Evolutionary conservation across 2,113 vertebrate genomes (phyloP).

Genomic region (Grallaria varia): DNA sequence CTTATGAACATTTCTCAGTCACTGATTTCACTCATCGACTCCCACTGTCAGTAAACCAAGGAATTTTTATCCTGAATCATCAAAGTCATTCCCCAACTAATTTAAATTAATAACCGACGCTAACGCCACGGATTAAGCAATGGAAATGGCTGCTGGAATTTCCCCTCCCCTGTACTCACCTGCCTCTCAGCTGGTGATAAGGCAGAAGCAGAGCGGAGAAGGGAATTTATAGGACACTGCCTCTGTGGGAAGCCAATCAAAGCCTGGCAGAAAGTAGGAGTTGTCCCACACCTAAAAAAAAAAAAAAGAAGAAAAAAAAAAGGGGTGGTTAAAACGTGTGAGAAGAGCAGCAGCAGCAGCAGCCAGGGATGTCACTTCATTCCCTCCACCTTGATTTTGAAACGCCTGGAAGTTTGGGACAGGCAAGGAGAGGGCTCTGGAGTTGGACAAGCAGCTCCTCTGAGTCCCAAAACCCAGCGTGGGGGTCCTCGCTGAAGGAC

Average conservation of each 20-base stretch:
- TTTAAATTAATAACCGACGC: neutral
- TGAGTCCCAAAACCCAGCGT: neutral
- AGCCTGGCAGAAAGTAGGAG: constrained; percentile 45
- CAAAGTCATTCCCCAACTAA: neutral
- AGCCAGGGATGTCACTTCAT: neutral
- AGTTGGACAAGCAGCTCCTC: neutral
- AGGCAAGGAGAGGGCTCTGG: neutral
- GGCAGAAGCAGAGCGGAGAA: neutral
- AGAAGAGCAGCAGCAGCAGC: neutral
- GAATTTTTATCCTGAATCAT: neutral
- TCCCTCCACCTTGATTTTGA: neutral
- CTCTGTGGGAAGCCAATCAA: constrained; percentile 66
- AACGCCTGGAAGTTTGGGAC: neutral
- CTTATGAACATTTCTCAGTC: neutral
- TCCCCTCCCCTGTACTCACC: constrained; percentile 40
- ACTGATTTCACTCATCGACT: neutral
- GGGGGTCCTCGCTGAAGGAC: neutral
- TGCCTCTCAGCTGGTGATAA: neutral
- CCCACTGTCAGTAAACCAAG: neutral
- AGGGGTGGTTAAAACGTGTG: too few relatives aligned
- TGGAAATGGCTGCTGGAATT: neutral
- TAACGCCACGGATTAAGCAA: neutral
- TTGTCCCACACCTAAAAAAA: constrained; percentile 41
- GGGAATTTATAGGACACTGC: constrained; percentile 71
- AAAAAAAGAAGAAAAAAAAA: neutral